Percentiles rank a stretch among this genome's conserved stretches.
phyloP scores from a whole-genome alignment of 2,888 invertebrate species.

The Mesorhabditis spiculigera region DNA sequence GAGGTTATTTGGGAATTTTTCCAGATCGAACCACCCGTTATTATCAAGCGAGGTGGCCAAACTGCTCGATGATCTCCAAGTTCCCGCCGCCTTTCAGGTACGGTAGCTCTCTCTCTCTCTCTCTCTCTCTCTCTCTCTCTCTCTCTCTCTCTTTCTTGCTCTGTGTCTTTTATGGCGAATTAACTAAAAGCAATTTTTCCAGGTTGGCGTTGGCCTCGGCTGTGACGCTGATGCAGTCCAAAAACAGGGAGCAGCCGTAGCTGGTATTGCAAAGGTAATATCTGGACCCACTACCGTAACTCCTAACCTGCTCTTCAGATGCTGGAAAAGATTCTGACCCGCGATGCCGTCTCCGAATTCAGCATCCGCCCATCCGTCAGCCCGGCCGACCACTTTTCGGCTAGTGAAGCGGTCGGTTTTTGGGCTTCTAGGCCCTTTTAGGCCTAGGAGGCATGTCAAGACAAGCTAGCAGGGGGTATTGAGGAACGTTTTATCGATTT shows the following conservation, averaged over 20 bases:
- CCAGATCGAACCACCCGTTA: background rate
- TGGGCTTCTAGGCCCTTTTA: conserved; percentile 29
- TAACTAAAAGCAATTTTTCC: conserved; percentile 10
- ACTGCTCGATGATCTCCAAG: conserved; percentile 31
- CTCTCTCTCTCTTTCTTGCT: too few relatives aligned
- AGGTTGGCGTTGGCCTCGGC: conserved; percentile 15
- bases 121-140: too few relatives aligned
- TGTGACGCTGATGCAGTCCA: background rate
- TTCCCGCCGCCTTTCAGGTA: conserved; percentile 30
- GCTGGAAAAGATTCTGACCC: conserved; percentile 40
- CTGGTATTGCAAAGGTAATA: conserved; percentile 24
- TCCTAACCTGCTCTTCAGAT: conserved; percentile 23
- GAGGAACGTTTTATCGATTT: background rate
- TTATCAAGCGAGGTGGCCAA: conserved; percentile 17
- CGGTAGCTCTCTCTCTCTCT: background rate
- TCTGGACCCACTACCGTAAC: too few relatives aligned
- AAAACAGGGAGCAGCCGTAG: conserved; percentile 20
- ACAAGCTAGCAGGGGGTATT: too few relatives aligned
- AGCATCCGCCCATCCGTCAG: conserved; percentile 51
- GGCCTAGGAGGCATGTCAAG: conserved; percentile 17
- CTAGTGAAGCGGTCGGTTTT: conserved; percentile 30
- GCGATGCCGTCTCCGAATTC: conserved; percentile 49
- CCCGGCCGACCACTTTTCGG: conserved; percentile 54
- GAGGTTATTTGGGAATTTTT: background rate
- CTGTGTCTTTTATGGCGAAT: too few relatives aligned